Evolutionary conservation across 2,888 invertebrate species (phyloP).

Genomic region (Acanthopleura granulata): DNA sequence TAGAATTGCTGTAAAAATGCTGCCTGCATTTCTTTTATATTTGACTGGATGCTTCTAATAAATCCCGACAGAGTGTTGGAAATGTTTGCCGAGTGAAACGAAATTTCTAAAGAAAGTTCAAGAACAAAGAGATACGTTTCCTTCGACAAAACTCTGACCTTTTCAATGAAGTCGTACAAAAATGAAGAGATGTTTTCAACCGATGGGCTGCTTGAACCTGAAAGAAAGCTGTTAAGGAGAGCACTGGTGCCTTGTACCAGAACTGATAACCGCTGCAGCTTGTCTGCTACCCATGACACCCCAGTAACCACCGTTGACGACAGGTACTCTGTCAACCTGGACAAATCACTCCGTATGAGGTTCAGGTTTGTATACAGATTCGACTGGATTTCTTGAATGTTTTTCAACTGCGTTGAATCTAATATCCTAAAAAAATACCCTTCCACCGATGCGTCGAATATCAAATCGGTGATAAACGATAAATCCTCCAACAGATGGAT

Average conservation of each 20-base stretch:
- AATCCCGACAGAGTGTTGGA: background rate
- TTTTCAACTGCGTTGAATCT: constrained; percentile 19
- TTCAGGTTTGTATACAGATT: too few species aligned
- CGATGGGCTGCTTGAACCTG: too few species aligned
- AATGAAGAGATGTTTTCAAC: too few species aligned
- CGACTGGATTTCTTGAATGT: background rate
- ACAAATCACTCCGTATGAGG: too few species aligned
- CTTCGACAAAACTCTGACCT: background rate
- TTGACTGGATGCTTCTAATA: background rate
- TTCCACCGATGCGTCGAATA: constrained; percentile 22
- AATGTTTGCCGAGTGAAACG: background rate
- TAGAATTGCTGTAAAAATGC: background rate
- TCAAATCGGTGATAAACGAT: constrained; percentile 31
- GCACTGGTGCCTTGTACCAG: too few species aligned
- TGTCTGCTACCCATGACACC: background rate
- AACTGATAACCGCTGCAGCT: background rate
- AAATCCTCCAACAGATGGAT: constrained; percentile 33
- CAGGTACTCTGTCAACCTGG: too few species aligned
- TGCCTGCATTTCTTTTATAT: background rate
- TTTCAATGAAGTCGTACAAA: background rate
- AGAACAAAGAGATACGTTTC: background rate
- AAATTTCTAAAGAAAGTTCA: background rate
- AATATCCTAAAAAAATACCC: constrained; percentile 30
- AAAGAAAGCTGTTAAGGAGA: too few species aligned
- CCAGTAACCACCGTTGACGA: too few species aligned